phyloP scores from a whole-genome alignment of 2,888 invertebrate genomes.

The Drosophila algonquin region DNA sequence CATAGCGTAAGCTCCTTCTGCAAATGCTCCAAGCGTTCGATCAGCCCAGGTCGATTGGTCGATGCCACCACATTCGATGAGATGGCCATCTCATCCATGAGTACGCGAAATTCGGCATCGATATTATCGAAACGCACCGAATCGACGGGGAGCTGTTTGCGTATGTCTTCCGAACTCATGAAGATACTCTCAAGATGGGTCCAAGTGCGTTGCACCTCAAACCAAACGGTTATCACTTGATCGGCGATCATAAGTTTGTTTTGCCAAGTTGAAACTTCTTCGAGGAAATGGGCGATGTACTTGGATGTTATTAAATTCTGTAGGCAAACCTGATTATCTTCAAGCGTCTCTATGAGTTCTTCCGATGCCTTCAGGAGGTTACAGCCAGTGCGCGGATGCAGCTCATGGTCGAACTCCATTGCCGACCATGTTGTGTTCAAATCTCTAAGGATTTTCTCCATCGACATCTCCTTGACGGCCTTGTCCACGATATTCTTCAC shows the following conservation, averaged over 20 bases:
- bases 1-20: slow-evolving; percentile 95
- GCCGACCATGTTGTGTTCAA: slow-evolving; percentile 94
- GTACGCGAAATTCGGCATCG: slow-evolving; percentile 94
- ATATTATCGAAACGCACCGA: slow-evolving; percentile 96
- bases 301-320: slow-evolving; percentile 98
- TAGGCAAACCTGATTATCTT: slow-evolving; percentile 97
- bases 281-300: slow-evolving; percentile 97
- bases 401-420: slow-evolving; percentile 96
- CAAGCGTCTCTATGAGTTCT: slow-evolving; percentile 97
- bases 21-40: slow-evolving; percentile 90
- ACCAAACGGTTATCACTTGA: slow-evolving; percentile 96
- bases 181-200: slow-evolving; percentile 98
- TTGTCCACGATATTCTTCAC: slow-evolving; percentile 99
- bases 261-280: slow-evolving; percentile 97
- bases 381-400: slow-evolving; percentile 94
- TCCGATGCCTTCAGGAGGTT: slow-evolving; percentile 95
- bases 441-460: slow-evolving; percentile 97
- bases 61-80: slow-evolving; percentile 93
- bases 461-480: slow-evolving; percentile 99
- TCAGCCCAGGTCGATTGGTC: slow-evolving; percentile 93
- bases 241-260: slow-evolving; percentile 95
- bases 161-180: slow-evolving; percentile 98
- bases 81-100: slow-evolving; percentile 84
- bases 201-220: slow-evolving; percentile 99
- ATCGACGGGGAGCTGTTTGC: slow-evolving; percentile 96